Evolutionary conservation across 1,140 invertebrate species (phyloP).

Genomic region (Calephelis virginiensis): DNA sequence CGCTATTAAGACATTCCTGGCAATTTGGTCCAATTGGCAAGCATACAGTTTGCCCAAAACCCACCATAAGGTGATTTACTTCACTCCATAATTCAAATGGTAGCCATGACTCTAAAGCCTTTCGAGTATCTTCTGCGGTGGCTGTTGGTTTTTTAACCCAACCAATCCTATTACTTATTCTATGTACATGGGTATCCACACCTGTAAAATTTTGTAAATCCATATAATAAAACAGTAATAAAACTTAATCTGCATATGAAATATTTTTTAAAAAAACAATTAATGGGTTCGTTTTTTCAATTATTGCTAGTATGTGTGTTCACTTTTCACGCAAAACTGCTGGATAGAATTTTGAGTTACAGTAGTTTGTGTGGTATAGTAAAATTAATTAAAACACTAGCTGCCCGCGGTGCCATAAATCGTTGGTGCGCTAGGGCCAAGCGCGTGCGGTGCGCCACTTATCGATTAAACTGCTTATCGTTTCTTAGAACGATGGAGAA

Average conservation of each 20-base stretch:
- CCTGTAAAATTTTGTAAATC: slow-evolving; percentile 71
- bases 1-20: slow-evolving; percentile 87
- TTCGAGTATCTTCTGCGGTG: slow-evolving; percentile 93
- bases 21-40: slow-evolving; percentile 90
- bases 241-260: too few relatives aligned
- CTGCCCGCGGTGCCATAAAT: neutral
- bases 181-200: slow-evolving; percentile 98
- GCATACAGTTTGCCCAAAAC: slow-evolving; percentile 97
- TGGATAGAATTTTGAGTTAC: too few relatives aligned
- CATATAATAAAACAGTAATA: neutral
- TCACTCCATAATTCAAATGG: slow-evolving; percentile 92
- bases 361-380: too few relatives aligned
- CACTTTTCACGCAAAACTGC: too few relatives aligned
- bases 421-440: neutral
- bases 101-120: slow-evolving; percentile 92
- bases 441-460: too few relatives aligned
- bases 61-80: slow-evolving; percentile 95
- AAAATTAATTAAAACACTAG: neutral
- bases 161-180: slow-evolving; percentile 92
- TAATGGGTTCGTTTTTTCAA: too few relatives aligned
- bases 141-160: slow-evolving; percentile 90
- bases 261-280: too few relatives aligned
- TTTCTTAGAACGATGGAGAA: neutral
- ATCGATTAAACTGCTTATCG: neutral
- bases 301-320: too few relatives aligned